These are phyloP conservation scores for Acanthococcus lagerstroemiae DNA, from an alignment of 2,888 invertebrate species.

Conservation along the genomic window DNA sequence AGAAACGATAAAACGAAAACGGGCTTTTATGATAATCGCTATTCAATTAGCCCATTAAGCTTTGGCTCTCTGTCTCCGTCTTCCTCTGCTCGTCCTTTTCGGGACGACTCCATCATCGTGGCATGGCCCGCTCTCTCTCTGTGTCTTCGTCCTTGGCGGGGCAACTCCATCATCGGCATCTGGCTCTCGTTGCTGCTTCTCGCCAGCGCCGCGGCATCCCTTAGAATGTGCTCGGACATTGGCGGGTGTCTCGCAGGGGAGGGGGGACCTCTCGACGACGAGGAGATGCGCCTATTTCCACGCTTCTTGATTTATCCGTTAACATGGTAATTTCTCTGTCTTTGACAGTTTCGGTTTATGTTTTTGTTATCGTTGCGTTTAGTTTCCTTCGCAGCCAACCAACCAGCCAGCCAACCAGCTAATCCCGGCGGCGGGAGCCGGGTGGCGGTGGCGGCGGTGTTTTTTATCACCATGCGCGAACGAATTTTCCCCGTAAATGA, in stretches of 20 bases:
- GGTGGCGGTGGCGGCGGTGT: no score
- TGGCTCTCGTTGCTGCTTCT: slow-evolving; percentile 4
- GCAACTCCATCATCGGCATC: not conserved
- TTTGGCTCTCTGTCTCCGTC: slow-evolving; percentile 3
- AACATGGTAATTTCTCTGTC: slow-evolving; percentile 23
- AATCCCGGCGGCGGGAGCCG: no score
- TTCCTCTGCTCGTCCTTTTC: no score
- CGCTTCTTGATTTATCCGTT: slow-evolving; percentile 22
- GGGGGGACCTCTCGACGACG: not conserved
- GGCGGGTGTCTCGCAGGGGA: slow-evolving; percentile 8
- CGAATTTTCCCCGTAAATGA: no score
- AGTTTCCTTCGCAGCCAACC: slow-evolving; percentile 12
- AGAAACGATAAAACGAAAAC: slow-evolving; percentile 26
- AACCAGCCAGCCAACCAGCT: no score
- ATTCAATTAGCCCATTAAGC: slow-evolving; percentile 26
- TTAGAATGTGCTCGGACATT: slow-evolving; percentile 8
- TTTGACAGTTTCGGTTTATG: slow-evolving; percentile 24
- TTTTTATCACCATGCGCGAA: no score
- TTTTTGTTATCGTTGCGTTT: slow-evolving; percentile 20
- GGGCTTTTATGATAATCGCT: slow-evolving; percentile 24
- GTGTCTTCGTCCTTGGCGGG: no score
- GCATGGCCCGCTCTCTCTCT: no score
- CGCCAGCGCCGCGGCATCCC: not conserved
- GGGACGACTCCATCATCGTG: no score
- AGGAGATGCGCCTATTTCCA: slow-evolving; percentile 4